phyloP scores from a whole-genome alignment of 2,888 invertebrate species.

The Hypercompe scribonia region DNA sequence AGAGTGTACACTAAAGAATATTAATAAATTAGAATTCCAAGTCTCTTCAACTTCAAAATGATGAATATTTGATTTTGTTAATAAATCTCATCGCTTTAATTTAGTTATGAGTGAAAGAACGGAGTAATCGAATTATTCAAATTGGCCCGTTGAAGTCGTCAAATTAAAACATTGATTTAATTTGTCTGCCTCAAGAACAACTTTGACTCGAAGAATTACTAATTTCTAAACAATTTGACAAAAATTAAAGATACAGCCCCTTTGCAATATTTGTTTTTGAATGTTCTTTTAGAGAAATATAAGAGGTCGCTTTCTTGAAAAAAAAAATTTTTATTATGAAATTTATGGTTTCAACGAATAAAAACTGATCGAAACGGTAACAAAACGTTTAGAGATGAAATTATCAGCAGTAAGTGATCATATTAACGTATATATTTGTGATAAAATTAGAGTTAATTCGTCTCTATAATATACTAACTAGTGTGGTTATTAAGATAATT shows the following conservation, averaged over 20 bases:
- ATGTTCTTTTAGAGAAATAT: background rate
- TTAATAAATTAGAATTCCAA: conserved; percentile 44
- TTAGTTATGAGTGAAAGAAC: conserved; percentile 66
- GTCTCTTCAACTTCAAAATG: conserved; percentile 43
- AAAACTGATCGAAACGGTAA: background rate
- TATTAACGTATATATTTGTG: background rate
- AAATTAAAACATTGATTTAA: conserved; percentile 74
- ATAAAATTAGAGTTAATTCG: background rate
- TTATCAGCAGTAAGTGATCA: background rate
- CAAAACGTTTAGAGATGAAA: background rate
- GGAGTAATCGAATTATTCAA: conserved; percentile 75
- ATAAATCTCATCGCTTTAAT: conserved; percentile 64
- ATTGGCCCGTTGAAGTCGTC: conserved; percentile 71
- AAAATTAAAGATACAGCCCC: conserved; percentile 14
- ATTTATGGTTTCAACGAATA: background rate
- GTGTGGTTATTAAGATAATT: background rate
- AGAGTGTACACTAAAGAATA: conserved; percentile 37
- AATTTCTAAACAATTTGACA: conserved; percentile 41
- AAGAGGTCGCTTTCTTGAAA: background rate
- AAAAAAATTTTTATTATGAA: background rate
- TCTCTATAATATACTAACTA: too few species aligned
- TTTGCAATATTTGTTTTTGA: background rate
- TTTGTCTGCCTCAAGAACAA: conserved; percentile 57
- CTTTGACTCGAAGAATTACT: conserved; percentile 32
- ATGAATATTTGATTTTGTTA: conserved; percentile 71